phyloP scores from a whole-genome alignment of 1,140 invertebrate genomes.

The Euura lappo region DNA sequence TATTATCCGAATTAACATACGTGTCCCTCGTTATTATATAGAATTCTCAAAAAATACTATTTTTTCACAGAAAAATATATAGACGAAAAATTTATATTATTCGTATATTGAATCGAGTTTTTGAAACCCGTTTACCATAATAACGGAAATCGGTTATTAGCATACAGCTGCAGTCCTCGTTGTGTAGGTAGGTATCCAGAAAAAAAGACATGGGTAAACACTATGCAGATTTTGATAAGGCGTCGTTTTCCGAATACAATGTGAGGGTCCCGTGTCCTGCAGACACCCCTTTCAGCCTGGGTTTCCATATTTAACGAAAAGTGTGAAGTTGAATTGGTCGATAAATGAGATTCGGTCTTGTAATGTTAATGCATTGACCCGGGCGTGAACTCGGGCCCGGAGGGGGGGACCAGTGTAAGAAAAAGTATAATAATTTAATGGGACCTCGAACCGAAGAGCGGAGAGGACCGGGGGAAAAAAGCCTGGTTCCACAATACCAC shows the following conservation, averaged over 20 bases:
- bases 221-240: not conserved
- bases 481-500: not conserved
- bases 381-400: not conserved
- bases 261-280: no score
- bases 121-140: not conserved
- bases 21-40: no score
- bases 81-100: no score
- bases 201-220: no score
- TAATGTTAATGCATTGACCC: conserved; percentile 7
- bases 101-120: no score
- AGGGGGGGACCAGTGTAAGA: not conserved
- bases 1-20: no score
- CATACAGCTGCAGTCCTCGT: not conserved
- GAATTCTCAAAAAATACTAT: no score
- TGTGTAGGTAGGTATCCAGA: no score
- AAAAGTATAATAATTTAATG: no score
- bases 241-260: not conserved
- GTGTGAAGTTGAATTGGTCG: not conserved
- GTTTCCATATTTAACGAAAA: no score
- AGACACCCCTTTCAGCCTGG: no score
- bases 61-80: no score
- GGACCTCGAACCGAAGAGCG: not conserved
- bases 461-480: not conserved
- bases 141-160: not conserved
- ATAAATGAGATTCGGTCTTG: conserved; percentile 7